A percentile compares a stretch with the other conserved stretches of the same genome.
Evolutionary conservation across 2,888 invertebrate species (phyloP).

Genomic region (Caenorhabditis macrosperma): DNA sequence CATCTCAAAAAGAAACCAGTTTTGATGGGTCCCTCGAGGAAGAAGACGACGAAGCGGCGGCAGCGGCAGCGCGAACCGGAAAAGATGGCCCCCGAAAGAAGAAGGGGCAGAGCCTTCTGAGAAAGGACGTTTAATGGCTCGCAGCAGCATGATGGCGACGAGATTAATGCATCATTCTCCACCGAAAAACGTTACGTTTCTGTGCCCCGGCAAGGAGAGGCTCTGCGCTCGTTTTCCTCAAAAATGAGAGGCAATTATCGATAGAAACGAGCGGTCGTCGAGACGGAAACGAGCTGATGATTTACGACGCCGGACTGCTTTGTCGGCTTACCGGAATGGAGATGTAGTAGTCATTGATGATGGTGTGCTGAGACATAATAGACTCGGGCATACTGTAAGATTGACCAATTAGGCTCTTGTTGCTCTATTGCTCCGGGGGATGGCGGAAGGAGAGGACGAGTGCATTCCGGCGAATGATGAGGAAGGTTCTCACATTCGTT

Average conservation of each 20-base stretch:
- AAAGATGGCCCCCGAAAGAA: slow-evolving; percentile 1
- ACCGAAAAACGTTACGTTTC: slow-evolving; percentile 23
- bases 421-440: background rate
- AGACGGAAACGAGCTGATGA: slow-evolving; percentile 15
- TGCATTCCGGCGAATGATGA: background rate
- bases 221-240: background rate
- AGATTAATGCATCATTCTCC: slow-evolving; percentile 51
- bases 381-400: background rate
- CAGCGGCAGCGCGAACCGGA: slow-evolving; percentile 17
- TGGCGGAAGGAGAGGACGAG: background rate
- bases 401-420: slow-evolving; percentile 11
- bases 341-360: slow-evolving; percentile 21
- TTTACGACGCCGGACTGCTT: slow-evolving; percentile 17
- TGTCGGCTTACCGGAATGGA: slow-evolving; percentile 13
- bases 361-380: slow-evolving; percentile 16
- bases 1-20: slow-evolving; percentile 46
- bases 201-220: background rate
- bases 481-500: slow-evolving; percentile 27
- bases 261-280: too few species aligned
- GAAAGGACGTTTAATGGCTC: slow-evolving; percentile 44
- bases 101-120: background rate
- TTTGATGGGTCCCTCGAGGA: slow-evolving; percentile 56
- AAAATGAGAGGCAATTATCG: slow-evolving; percentile 33
- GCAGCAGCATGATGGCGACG: slow-evolving; percentile 37
- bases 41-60: slow-evolving; percentile 6